Conservation (phyloP, 1,140 invertebrate species). For the Proales similis region DNA sequence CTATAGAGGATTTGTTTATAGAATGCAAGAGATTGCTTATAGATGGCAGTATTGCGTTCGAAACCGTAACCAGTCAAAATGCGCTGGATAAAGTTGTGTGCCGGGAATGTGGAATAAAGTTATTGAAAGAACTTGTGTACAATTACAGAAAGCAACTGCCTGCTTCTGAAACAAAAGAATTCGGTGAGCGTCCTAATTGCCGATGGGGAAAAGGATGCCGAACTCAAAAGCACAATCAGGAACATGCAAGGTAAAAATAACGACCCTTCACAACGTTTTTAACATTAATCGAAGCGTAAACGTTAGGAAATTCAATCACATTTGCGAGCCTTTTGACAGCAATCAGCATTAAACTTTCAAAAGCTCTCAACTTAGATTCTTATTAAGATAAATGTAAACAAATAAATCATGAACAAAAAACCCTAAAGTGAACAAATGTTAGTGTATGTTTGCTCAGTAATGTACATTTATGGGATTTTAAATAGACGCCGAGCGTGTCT, state of each 20-base stretch:
- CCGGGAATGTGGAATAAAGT: conserved; percentile 44
- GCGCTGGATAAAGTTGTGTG: conserved; percentile 41
- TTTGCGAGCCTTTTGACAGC: too few relatives aligned
- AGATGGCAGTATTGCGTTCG: conserved; percentile 40
- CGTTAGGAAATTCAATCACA: conserved; percentile 44
- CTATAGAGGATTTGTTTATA: conserved; percentile 43
- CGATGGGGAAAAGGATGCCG: conserved; percentile 50
- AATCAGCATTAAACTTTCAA: too few relatives aligned
- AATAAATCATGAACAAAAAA: background rate
- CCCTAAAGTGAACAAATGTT: background rate
- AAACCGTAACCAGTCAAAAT: conserved; percentile 10
- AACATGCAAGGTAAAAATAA: conserved; percentile 45
- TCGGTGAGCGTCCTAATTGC: conserved; percentile 42
- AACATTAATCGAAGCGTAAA: background rate
- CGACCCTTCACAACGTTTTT: too few relatives aligned
- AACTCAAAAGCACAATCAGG: conserved; percentile 47
- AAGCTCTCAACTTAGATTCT: too few relatives aligned
- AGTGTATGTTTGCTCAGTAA: too few relatives aligned
- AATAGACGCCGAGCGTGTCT: too few relatives aligned
- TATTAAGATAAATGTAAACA: background rate
- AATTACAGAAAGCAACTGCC: conserved; percentile 45
- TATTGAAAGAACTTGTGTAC: conserved; percentile 47
- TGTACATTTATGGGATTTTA: too few relatives aligned
- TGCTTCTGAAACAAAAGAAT: conserved; percentile 2
- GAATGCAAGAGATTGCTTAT: conserved; percentile 43